Percentiles rank a stretch among this genome's conserved stretches.
Evolutionary conservation across 53 echinoderm and acorn worm species (phyloP).

Genomic region (Hippasteria phrygiana): DNA sequence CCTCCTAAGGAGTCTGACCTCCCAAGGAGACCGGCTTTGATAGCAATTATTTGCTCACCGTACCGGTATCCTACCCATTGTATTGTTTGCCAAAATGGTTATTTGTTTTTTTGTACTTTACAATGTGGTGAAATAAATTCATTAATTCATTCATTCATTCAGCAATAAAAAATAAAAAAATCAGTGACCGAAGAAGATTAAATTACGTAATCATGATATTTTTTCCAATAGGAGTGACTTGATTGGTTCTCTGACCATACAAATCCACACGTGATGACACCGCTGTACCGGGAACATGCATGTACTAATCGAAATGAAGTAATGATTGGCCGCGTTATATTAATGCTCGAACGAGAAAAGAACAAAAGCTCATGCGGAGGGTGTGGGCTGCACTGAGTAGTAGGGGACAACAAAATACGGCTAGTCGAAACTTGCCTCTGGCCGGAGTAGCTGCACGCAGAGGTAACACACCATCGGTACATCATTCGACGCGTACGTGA

Average conservation of each 20-base stretch:
- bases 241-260: background rate
- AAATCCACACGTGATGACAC: background rate
- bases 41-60: too few species aligned
- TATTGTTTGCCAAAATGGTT: too few species aligned
- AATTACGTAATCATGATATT: background rate
- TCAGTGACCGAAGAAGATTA: too few species aligned
- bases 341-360: background rate
- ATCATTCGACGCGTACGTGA: too few species aligned
- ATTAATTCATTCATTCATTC: too few species aligned
- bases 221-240: background rate
- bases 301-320: constrained; percentile 13
- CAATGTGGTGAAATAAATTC: too few species aligned
- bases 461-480: background rate
- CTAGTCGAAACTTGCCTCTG: background rate
- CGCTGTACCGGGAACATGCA: too few species aligned
- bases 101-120: too few species aligned
- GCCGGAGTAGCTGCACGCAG: background rate
- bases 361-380: background rate
- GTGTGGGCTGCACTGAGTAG: background rate
- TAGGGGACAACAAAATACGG: background rate
- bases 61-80: too few species aligned
- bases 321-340: background rate
- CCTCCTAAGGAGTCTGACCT: too few species aligned
- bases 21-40: too few species aligned
- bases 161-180: too few species aligned